These are phyloP conservation scores for Aptenodytes forsteri DNA, from an alignment of 2,113 vertebrate genomes.

Conservation along the genomic window DNA sequence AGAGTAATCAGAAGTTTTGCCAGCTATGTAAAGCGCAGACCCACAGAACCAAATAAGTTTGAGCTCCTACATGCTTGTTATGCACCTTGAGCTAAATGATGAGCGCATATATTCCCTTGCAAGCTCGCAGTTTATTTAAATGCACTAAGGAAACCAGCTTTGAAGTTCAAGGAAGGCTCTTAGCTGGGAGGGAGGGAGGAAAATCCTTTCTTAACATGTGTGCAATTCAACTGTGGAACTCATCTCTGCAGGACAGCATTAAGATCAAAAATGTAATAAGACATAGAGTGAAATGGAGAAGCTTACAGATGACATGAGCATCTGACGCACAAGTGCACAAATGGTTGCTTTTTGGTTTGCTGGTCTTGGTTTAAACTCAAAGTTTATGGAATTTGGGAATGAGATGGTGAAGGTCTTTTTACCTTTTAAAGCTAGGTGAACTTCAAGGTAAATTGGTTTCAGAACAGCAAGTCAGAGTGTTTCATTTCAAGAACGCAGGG, in stretches of 20 bases:
- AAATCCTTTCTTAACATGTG: neutral
- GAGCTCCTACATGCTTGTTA: neutral
- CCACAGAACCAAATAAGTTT: neutral
- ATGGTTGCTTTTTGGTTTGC: neutral
- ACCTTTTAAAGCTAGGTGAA: neutral
- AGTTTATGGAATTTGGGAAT: neutral
- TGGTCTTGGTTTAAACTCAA: neutral
- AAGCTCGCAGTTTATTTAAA: neutral
- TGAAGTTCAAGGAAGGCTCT: neutral
- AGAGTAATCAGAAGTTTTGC: neutral
- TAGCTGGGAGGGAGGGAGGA: neutral
- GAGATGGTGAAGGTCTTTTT: neutral
- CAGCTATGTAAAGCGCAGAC: neutral
- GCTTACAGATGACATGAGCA: neutral
- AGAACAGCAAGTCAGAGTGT: neutral
- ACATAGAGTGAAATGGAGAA: neutral
- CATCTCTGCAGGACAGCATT: neutral
- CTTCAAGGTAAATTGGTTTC: neutral
- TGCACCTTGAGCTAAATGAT: neutral
- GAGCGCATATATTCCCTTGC: neutral
- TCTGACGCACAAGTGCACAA: rapidly evolving
- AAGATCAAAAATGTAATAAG: neutral
- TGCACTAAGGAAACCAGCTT: neutral
- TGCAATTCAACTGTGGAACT: neutral
- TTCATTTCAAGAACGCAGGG: neutral